A percentile compares a stretch with the other conserved stretches of the same genome.
Evolutionary conservation across 2,797 vertebrate species (phyloP).

Genomic region (Muscicapa striata): DNA sequence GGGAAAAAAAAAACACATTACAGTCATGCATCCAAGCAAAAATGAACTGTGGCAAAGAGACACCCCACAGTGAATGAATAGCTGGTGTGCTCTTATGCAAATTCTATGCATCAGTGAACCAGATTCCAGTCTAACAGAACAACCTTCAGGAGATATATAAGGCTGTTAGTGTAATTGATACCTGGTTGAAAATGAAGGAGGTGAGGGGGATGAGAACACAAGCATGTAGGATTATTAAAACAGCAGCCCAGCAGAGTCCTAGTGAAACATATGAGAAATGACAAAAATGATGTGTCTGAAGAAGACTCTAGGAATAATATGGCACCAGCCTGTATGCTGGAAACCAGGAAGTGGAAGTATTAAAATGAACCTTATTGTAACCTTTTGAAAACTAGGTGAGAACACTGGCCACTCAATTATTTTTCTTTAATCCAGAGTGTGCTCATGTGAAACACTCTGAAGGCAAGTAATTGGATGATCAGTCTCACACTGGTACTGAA

Average conservation of each 20-base stretch:
- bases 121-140: slow-evolving; percentile 25
- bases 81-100: slow-evolving; percentile 40
- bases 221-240: slow-evolving; percentile 21
- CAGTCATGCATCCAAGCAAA: not conserved
- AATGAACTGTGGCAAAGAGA: not conserved
- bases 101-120: slow-evolving; percentile 14
- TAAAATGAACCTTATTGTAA: not conserved
- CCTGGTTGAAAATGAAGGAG: slow-evolving; percentile 29
- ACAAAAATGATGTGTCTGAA: not conserved
- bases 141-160: slow-evolving; percentile 42
- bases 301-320: not conserved
- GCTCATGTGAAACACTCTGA: not conserved
- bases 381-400: not conserved
- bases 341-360: not conserved
- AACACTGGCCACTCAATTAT: not conserved
- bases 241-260: not conserved
- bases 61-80: slow-evolving; percentile 19
- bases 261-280: slow-evolving; percentile 15
- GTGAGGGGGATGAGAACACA: not conserved
- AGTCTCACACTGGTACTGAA: not conserved
- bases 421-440: not conserved
- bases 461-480: not conserved
- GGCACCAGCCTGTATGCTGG: not conserved
- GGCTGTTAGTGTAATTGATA: slow-evolving; percentile 29
- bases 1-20: not conserved